phyloP scores from a whole-genome alignment of 2,888 invertebrate genomes.

The Deilephila elpenor region DNA sequence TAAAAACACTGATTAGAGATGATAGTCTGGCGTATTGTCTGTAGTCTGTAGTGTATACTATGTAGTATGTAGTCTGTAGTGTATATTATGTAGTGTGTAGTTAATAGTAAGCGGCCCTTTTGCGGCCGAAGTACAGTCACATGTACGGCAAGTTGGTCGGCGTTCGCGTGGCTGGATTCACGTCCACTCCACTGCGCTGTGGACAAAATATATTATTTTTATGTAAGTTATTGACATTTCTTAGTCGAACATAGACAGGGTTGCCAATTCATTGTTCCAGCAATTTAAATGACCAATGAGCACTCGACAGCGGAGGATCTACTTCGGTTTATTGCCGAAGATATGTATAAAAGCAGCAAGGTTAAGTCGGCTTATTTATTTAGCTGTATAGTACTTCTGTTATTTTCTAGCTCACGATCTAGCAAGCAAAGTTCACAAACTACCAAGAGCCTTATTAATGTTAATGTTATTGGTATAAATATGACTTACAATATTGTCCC shows the following conservation, averaged over 20 bases:
- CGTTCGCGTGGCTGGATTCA: constrained; percentile 49
- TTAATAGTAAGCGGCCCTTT: constrained; percentile 62
- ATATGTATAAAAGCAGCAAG: too few species aligned
- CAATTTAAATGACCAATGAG: background rate
- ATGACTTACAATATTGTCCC: constrained; percentile 65
- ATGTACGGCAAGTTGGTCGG: constrained; percentile 77
- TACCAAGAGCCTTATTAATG: too few species aligned
- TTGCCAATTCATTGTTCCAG: too few species aligned
- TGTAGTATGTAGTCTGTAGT: constrained; percentile 1
- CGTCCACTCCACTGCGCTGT: constrained; percentile 56
- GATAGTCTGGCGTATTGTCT: background rate
- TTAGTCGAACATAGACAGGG: too few species aligned
- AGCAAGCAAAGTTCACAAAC: too few species aligned
- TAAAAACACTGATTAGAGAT: too few species aligned
- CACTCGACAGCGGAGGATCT: too few species aligned
- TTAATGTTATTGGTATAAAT: background rate
- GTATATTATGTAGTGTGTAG: background rate
- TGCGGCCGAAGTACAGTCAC: constrained; percentile 70
- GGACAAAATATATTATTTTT: background rate
- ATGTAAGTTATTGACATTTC: too few species aligned
- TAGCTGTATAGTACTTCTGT: too few species aligned
- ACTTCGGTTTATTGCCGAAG: too few species aligned
- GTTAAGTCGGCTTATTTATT: too few species aligned
- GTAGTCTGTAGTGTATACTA: constrained; percentile 9
- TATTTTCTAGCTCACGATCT: too few species aligned